phyloP scores from a whole-genome alignment of 2,888 invertebrate genomes.

The Xanthia togata region DNA sequence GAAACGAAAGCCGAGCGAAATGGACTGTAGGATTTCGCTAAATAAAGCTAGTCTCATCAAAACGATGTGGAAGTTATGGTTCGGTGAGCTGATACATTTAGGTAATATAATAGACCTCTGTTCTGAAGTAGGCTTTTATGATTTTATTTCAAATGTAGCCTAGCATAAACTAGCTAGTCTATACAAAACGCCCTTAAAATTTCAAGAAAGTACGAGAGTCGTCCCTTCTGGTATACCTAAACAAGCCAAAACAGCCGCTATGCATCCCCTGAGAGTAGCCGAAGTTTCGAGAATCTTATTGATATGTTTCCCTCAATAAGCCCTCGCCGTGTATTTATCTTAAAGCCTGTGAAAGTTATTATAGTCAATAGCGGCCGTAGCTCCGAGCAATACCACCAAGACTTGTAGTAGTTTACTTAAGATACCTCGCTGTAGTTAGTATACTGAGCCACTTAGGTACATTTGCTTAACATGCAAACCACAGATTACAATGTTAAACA shows the following conservation, averaged over 20 bases:
- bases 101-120: slow-evolving; percentile 20
- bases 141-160: slow-evolving; percentile 4
- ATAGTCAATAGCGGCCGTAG: slow-evolving; percentile 48
- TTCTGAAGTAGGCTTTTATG: slow-evolving; percentile 26
- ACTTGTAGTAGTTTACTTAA: slow-evolving; percentile 43
- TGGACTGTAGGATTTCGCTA: slow-evolving; percentile 36
- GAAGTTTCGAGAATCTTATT: slow-evolving; percentile 57
- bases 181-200: slow-evolving; percentile 12
- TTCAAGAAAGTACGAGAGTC: slow-evolving; percentile 13
- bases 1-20: slow-evolving; percentile 49
- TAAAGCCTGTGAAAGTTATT: slow-evolving; percentile 53
- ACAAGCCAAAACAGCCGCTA: slow-evolving; percentile 38
- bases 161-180: slow-evolving; percentile 11
- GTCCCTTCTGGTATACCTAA: slow-evolving; percentile 20
- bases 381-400: slow-evolving; percentile 25
- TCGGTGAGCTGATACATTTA: slow-evolving; percentile 48
- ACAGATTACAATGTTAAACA: slow-evolving; percentile 24
- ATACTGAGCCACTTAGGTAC: slow-evolving; percentile 26
- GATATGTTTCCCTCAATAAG: slow-evolving; percentile 57
- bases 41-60: slow-evolving; percentile 40
- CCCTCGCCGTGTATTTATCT: slow-evolving; percentile 55
- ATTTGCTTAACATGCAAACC: slow-evolving; percentile 20
- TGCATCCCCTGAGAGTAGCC: slow-evolving; percentile 49
- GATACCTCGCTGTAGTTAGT: slow-evolving; percentile 29
- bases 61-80: slow-evolving; percentile 37